These are phyloP conservation scores for Synergus itoensis DNA, from an alignment of 2,888 invertebrate species.

Conservation along the genomic window DNA sequence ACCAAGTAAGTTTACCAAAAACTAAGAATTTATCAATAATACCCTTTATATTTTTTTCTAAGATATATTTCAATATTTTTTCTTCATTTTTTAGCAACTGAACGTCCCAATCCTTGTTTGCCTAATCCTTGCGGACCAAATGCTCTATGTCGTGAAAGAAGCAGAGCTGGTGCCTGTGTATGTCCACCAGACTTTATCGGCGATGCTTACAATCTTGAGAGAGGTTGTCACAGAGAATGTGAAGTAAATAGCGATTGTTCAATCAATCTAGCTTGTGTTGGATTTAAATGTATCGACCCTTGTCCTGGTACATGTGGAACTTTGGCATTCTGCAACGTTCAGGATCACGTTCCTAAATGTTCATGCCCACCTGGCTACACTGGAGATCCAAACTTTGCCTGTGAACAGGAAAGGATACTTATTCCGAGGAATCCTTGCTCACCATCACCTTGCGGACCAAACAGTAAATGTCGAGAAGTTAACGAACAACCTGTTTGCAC, in stretches of 20 bases:
- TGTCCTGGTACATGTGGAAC: conserved; percentile 91
- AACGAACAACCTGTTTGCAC: conserved; percentile 79
- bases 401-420: conserved; percentile 62
- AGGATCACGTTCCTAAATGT: conserved; percentile 89
- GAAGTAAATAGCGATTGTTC: conserved; percentile 88
- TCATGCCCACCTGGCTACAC: conserved; percentile 87
- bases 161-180: conserved; percentile 91
- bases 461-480: conserved; percentile 80
- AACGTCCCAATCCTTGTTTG: conserved; percentile 84
- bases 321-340: conserved; percentile 88
- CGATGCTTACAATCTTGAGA: conserved; percentile 86
- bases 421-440: conserved; percentile 79
- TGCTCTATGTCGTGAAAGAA: conserved; percentile 89
- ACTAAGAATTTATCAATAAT: not conserved
- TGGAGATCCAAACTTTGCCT: conserved; percentile 89
- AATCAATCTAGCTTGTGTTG: conserved; percentile 86
- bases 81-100: conserved; percentile 52
- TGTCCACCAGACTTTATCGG: conserved; percentile 90
- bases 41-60: not conserved
- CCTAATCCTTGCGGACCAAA: conserved; percentile 93
- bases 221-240: conserved; percentile 88
- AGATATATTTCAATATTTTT: not conserved
- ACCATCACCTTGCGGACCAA: conserved; percentile 84
- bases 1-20: conserved; percentile 66
- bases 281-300: conserved; percentile 91